Evolutionary conservation across 2,797 vertebrate species (phyloP).

Genomic region (Sphenopsis melanotis): DNA sequence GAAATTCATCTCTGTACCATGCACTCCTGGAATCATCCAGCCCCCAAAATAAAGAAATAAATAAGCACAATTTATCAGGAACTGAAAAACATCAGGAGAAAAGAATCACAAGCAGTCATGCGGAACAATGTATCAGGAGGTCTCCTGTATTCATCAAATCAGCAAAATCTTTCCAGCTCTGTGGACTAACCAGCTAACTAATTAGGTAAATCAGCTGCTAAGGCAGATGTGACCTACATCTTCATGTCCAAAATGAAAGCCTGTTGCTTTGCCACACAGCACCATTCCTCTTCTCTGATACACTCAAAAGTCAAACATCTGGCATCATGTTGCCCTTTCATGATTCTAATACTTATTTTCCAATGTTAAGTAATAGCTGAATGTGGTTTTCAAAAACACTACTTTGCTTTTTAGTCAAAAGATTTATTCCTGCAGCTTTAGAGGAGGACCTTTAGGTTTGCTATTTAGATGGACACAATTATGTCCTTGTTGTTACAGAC

Average conservation of each 20-base stretch:
- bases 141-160: not conserved
- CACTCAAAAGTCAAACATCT: not conserved
- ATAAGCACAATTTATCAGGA: not conserved
- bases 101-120: not conserved
- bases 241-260: not conserved
- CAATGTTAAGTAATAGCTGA: not conserved
- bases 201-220: not conserved
- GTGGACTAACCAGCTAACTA: not conserved
- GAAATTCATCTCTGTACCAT: not conserved
- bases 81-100: not conserved
- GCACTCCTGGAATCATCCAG: not conserved
- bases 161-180: not conserved
- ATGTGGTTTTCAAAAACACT: not conserved
- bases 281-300: not conserved
- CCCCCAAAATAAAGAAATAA: not conserved
- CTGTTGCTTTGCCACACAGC: not conserved
- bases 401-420: not conserved
- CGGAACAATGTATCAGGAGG: not conserved
- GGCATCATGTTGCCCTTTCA: not conserved
- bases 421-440: not conserved
- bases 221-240: not conserved
- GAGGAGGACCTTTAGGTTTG: not conserved
- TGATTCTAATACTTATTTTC: not conserved
- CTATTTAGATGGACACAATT: not conserved
- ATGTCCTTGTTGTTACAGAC: conserved; percentile 3